Conservation (phyloP, 2,113 vertebrate species). For the Halcyon senegalensis region DNA sequence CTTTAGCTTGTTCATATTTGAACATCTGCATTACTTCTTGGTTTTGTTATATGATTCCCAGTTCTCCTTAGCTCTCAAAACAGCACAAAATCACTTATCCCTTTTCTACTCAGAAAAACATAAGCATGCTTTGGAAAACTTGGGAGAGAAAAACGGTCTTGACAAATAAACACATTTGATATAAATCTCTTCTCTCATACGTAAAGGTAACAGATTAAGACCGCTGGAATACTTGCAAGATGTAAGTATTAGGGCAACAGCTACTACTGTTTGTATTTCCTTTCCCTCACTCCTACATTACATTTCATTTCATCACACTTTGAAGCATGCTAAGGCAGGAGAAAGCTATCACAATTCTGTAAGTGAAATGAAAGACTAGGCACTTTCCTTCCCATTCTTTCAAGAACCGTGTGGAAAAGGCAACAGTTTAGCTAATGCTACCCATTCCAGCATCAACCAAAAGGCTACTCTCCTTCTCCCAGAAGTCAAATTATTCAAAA, state of each 20-base stretch:
- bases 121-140: not conserved
- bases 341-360: not conserved
- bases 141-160: not conserved
- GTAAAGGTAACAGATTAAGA: not conserved
- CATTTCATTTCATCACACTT: not conserved
- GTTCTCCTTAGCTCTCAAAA: not conserved
- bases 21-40: not conserved
- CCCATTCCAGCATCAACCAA: not conserved
- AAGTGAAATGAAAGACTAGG: not conserved
- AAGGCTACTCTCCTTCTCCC: not conserved
- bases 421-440: not conserved
- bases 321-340: not conserved
- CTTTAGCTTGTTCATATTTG: not conserved
- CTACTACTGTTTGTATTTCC: not conserved
- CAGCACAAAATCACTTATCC: not conserved
- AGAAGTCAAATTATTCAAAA: not conserved
- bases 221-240: not conserved
- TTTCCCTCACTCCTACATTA: not conserved
- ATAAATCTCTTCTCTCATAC: not conserved
- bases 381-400: not conserved
- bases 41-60: not conserved
- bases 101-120: not conserved
- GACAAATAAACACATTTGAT: not conserved
- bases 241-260: not conserved
- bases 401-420: not conserved